Percentiles rank a stretch among this genome's conserved stretches.
These are phyloP conservation scores for Rhinolophus ferrumequinum DNA, from an alignment of 2,113 vertebrate species.

Conservation along the genomic window DNA sequence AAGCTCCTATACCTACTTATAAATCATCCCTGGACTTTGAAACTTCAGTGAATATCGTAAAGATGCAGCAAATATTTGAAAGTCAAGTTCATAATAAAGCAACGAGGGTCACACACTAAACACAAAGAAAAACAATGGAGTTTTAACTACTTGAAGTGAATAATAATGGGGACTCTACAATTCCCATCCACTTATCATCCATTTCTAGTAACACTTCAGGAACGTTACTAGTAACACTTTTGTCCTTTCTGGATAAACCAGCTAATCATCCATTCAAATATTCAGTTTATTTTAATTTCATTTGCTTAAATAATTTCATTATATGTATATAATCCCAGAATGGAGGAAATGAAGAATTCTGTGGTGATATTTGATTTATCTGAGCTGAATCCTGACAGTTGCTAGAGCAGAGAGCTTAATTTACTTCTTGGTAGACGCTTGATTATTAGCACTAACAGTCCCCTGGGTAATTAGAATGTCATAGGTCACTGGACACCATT, in stretches of 20 bases:
- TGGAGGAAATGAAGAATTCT: background rate
- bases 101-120: background rate
- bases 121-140: background rate
- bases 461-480: slow-evolving; percentile 36
- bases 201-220: background rate
- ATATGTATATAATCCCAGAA: background rate
- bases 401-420: background rate
- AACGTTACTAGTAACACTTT: background rate
- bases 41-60: slow-evolving; percentile 25
- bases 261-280: background rate
- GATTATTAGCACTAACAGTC: slow-evolving; percentile 1
- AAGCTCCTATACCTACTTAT: background rate
- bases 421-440: slow-evolving; percentile 28
- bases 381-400: background rate
- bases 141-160: background rate
- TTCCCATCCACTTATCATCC: background rate
- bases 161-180: background rate
- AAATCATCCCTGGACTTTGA: background rate
- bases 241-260: slow-evolving; percentile 14
- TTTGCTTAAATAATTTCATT: background rate
- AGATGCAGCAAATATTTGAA: background rate
- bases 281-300: slow-evolving; percentile 1
- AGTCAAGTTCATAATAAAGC: background rate
- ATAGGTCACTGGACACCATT: background rate
- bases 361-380: background rate